Conservation (phyloP, 2,888 invertebrate genomes). For the Trichopoda pennipes region DNA sequence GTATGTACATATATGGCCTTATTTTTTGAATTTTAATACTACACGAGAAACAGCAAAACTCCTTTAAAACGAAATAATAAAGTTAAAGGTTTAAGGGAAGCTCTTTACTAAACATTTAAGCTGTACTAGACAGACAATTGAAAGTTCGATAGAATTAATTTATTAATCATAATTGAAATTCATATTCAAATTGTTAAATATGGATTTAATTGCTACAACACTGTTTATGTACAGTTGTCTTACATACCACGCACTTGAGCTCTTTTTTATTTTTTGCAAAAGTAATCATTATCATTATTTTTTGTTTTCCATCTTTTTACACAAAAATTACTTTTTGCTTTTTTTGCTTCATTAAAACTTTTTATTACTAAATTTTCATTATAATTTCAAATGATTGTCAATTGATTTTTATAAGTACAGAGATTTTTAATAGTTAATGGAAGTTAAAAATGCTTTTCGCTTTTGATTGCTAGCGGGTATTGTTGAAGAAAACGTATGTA, state of each 20-base stretch:
- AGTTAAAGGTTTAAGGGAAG: too few species aligned
- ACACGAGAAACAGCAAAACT: too few species aligned
- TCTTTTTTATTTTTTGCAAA: neutral
- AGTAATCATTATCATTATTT: slow-evolving; percentile 44
- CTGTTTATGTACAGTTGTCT: neutral
- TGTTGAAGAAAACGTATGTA: neutral
- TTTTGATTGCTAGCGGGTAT: neutral
- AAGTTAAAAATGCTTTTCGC: neutral
- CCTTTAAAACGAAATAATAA: too few species aligned
- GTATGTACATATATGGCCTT: too few species aligned
- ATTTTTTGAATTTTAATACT: too few species aligned
- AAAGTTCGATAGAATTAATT: too few species aligned
- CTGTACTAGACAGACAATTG: too few species aligned
- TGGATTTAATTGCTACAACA: neutral
- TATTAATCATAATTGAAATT: too few species aligned
- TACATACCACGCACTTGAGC: neutral
- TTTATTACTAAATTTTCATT: slow-evolving; percentile 43
- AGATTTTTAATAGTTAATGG: slow-evolving; percentile 14
- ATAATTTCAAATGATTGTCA: slow-evolving; percentile 60
- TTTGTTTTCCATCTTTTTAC: slow-evolving; percentile 35
- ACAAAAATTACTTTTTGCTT: slow-evolving; percentile 3
- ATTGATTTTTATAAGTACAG: slow-evolving; percentile 55
- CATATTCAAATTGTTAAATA: too few species aligned
- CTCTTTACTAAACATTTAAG: too few species aligned
- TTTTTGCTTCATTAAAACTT: slow-evolving; percentile 10